Conservation (phyloP, 2,113 vertebrate species). For the Chelonoidis abingdonii region DNA sequence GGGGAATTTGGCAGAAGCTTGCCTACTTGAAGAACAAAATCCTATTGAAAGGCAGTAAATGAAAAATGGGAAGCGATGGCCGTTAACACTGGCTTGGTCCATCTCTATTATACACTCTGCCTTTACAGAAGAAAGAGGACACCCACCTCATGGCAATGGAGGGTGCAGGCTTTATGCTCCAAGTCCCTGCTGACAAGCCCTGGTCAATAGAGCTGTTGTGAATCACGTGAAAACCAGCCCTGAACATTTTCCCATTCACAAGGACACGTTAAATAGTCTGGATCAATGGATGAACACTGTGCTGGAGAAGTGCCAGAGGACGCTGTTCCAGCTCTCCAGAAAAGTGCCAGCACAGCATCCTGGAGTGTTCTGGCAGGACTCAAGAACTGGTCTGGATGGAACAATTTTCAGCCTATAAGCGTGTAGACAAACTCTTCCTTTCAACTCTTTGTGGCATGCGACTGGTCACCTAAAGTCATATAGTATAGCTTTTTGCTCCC, state of each 20-base stretch:
- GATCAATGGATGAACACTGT: not conserved
- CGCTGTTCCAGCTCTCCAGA: not conserved
- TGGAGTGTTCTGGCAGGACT: not conserved
- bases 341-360: not conserved
- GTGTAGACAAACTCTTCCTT: not conserved
- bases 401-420: not conserved
- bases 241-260: not conserved
- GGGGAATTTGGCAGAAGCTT: fast-evolving
- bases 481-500: not conserved
- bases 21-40: not conserved
- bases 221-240: not conserved
- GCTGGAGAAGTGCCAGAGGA: not conserved
- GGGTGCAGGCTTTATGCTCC: not conserved
- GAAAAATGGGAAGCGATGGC: not conserved
- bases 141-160: not conserved
- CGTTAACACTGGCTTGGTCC: not conserved
- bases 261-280: not conserved
- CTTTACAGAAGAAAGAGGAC: not conserved
- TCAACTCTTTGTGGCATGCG: not conserved
- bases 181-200: not conserved
- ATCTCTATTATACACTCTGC: not conserved
- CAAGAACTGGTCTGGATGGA: not conserved
- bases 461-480: not conserved
- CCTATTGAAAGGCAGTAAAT: not conserved
- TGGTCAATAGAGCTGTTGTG: not conserved